Evolutionary conservation across 2,888 invertebrate species (phyloP).

Genomic region (Heliconius sara): DNA sequence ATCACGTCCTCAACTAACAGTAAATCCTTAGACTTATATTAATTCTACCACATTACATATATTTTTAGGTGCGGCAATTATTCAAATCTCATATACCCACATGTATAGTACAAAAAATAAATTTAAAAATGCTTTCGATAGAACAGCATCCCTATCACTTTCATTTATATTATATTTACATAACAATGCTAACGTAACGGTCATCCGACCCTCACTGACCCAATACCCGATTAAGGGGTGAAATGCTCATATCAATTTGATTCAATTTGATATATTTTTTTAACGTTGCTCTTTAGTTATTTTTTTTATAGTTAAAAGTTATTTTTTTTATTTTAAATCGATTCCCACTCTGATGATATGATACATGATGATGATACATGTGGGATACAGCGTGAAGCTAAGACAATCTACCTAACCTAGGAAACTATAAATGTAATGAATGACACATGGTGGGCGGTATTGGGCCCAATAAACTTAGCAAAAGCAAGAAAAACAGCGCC

Average conservation of each 20-base stretch:
- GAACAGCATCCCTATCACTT: slow-evolving; percentile 33
- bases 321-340: too few species aligned
- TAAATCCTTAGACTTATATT: neutral
- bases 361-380: too few species aligned
- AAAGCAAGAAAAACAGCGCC: neutral
- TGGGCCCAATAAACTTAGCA: neutral
- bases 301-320: too few species aligned
- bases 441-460: neutral
- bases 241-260: slow-evolving; percentile 18
- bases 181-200: slow-evolving; percentile 43
- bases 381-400: too few species aligned
- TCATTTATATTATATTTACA: slow-evolving; percentile 34
- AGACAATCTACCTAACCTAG: neutral
- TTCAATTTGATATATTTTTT: slow-evolving; percentile 12
- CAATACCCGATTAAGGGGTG: slow-evolving; percentile 38
- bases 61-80: neutral
- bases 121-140: neutral
- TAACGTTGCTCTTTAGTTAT: neutral
- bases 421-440: neutral
- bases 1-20: neutral
- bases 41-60: neutral
- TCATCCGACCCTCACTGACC: slow-evolving; percentile 42
- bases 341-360: too few species aligned
- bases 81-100: neutral
- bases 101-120: neutral